phyloP scores from a whole-genome alignment of 2,797 vertebrate species.

The Sebastes flavidus region DNA sequence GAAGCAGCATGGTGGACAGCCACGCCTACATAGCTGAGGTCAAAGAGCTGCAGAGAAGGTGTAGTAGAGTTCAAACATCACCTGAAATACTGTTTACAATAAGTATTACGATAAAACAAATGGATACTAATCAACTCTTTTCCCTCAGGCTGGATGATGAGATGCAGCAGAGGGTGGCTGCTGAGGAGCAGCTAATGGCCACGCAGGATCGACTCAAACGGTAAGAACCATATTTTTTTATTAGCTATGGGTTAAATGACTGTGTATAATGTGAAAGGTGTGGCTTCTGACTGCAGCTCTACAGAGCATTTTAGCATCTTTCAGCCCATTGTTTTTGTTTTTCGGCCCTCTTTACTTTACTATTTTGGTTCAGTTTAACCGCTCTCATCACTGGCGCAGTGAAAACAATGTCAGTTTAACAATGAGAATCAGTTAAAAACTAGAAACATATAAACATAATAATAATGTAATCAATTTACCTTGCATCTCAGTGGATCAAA shows the following conservation, averaged over 20 bases:
- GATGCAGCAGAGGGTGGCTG: constrained; percentile 81
- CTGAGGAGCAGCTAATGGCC: constrained; percentile 85
- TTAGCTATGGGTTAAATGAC: neutral
- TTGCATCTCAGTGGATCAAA: no score
- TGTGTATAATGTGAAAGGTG: neutral
- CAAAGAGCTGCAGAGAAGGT: constrained; percentile 89
- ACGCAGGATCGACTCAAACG: constrained; percentile 86
- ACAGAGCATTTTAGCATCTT: neutral
- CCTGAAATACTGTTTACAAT: neutral
- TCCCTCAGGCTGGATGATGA: constrained; percentile 89
- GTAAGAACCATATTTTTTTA: constrained; percentile 64
- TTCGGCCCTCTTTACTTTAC: neutral
- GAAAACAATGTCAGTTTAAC: no score
- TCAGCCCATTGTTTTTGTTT: neutral
- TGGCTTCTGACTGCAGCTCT: neutral
- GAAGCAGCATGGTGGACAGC: constrained; percentile 67
- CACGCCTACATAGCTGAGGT: constrained; percentile 77
- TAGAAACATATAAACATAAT: no score
- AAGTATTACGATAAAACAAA: no score
- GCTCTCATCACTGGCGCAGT: neutral
- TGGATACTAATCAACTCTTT: neutral
- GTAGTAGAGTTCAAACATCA: neutral
- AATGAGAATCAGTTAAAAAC: no score
- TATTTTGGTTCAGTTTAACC: neutral
- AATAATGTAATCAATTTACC: no score